A percentile compares a stretch with the other conserved stretches of the same genome.
phyloP scores from a whole-genome alignment of 2,113 vertebrate genomes.

The Mohoua ochrocephala region DNA sequence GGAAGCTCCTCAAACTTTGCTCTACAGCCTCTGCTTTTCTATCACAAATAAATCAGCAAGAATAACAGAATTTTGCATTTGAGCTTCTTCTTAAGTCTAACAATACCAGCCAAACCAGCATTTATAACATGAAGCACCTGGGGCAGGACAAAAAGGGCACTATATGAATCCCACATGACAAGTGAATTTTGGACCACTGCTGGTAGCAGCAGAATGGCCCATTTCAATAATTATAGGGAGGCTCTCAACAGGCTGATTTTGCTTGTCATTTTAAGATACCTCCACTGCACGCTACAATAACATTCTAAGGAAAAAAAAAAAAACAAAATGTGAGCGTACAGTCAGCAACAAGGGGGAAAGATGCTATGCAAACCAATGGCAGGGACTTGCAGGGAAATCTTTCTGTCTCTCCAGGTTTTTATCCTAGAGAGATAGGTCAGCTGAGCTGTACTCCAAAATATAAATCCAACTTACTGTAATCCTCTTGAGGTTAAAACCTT shows the following conservation, averaged over 20 bases:
- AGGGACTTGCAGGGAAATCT: background rate
- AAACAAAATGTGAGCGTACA: background rate
- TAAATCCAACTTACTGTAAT: conserved; percentile 37
- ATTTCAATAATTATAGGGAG: background rate
- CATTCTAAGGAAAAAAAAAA: background rate
- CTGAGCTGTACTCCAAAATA: background rate
- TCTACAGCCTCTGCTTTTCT: background rate
- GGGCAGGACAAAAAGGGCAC: background rate
- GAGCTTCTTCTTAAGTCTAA: background rate
- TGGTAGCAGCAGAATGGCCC: background rate
- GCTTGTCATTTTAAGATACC: background rate
- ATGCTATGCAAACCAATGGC: rapidly evolving
- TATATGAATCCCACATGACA: rapidly evolving
- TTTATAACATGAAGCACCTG: background rate
- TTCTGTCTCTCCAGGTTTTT: background rate
- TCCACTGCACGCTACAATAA: background rate
- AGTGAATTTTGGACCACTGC: background rate
- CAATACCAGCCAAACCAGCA: background rate
- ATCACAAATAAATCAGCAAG: background rate
- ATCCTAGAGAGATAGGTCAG: background rate
- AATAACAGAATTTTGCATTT: background rate
- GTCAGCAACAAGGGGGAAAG: background rate
- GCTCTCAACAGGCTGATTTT: background rate
- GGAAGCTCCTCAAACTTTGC: background rate
- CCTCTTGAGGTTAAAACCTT: background rate